Evolutionary conservation across 2,113 vertebrate genomes (phyloP).

Genomic region (Podilymbus podiceps): DNA sequence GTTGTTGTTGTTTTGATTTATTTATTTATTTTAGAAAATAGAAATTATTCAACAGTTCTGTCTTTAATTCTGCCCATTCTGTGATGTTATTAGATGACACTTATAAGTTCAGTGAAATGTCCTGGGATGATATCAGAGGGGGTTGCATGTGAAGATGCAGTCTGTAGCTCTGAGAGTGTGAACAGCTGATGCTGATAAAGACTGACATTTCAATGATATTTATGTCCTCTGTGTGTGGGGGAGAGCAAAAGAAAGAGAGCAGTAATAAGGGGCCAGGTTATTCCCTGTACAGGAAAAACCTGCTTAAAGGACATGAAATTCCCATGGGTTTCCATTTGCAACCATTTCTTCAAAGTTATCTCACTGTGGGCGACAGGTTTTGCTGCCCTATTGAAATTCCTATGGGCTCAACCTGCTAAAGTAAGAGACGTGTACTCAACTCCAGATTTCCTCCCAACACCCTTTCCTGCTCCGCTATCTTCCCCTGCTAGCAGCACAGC

Average conservation of each 20-base stretch:
- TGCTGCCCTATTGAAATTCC: conserved; percentile 14
- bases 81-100: not conserved
- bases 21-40: not conserved
- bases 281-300: conserved; percentile 34
- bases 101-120: not conserved
- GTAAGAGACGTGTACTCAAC: not conserved
- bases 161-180: not conserved
- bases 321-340: conserved; percentile 6
- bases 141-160: not conserved
- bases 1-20: no score
- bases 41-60: not conserved
- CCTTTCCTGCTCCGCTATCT: not conserved
- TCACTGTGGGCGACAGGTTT: not conserved
- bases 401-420: not conserved
- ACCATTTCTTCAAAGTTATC: conserved; percentile 19
- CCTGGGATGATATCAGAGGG: not conserved
- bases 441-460: not conserved
- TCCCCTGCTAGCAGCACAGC: not conserved
- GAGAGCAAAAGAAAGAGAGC: not conserved
- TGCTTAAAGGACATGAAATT: conserved; percentile 28
- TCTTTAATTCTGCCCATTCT: not conserved
- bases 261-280: not conserved
- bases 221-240: not conserved
- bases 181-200: conserved; percentile 23
- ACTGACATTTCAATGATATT: conserved; percentile 45